Conservation (phyloP, 2,113 vertebrate genomes). For the Boleophthalmus pectinirostris region DNA sequence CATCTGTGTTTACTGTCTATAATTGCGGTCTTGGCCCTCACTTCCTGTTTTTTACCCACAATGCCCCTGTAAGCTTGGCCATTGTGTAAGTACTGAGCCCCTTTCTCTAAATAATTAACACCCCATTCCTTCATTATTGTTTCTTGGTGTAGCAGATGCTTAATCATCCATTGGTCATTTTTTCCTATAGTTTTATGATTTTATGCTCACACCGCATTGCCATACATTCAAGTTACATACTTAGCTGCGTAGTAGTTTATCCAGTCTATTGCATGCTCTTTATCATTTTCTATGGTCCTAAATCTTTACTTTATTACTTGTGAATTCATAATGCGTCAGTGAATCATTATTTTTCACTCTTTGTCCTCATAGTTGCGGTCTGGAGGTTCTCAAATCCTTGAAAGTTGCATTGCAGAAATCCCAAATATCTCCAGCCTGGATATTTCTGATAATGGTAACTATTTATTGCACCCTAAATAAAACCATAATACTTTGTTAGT, state of each 20-base stretch:
- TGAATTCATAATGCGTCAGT: neutral
- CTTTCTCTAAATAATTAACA: conserved; percentile 41
- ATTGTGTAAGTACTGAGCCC: conserved; percentile 91
- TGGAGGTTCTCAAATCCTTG: conserved; percentile 94
- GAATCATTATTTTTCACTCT: neutral
- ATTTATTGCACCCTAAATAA: neutral
- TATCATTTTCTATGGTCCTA: neutral
- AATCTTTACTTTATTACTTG: neutral
- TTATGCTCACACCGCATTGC: neutral
- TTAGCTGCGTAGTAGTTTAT: neutral
- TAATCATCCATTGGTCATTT: conserved; percentile 28
- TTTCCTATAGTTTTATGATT: neutral
- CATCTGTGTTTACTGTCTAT: conserved; percentile 59
- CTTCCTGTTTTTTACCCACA: conserved; percentile 78
- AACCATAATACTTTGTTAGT: neutral
- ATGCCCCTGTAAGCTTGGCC: conserved; percentile 93
- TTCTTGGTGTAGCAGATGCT: conserved; percentile 37
- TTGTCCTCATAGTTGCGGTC: conserved; percentile 84
- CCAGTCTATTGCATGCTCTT: neutral
- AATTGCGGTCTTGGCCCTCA: conserved; percentile 76
- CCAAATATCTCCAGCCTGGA: conserved; percentile 96
- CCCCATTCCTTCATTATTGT: conserved; percentile 28
- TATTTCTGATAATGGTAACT: conserved; percentile 92
- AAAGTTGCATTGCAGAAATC: conserved; percentile 96
- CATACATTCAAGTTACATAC: conserved; percentile 6